These are phyloP conservation scores for Hydrocynus forskahlii DNA, from an alignment of 2,797 vertebrate genomes.

Conservation along the genomic window DNA sequence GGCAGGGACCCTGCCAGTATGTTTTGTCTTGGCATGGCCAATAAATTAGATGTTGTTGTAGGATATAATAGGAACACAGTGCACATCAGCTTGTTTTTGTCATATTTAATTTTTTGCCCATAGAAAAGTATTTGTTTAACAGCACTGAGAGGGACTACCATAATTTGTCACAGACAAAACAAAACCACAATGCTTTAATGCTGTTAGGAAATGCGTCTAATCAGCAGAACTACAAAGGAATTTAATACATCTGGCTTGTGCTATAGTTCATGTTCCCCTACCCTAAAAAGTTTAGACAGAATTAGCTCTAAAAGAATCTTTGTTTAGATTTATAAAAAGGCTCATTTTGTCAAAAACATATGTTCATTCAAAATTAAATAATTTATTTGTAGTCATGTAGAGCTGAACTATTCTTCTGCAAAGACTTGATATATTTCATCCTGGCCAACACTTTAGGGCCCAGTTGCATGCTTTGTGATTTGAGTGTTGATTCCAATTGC, in stretches of 20 bases:
- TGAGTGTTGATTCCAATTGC: conserved; percentile 7
- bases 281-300: not conserved
- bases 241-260: not conserved
- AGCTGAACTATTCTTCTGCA: not conserved
- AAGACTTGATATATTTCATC: conserved; percentile 31
- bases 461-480: conserved; percentile 30
- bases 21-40: too few species aligned
- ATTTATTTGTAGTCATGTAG: conserved; percentile 20
- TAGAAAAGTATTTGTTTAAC: too few species aligned
- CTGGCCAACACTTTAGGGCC: conserved; percentile 33
- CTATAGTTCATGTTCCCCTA: not conserved
- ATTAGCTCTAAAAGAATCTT: not conserved
- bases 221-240: too few species aligned
- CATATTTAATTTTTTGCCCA: too few species aligned
- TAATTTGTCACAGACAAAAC: too few species aligned
- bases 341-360: not conserved
- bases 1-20: too few species aligned
- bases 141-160: too few species aligned
- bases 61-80: too few species aligned
- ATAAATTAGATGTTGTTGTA: too few species aligned
- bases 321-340: not conserved
- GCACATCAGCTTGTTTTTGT: too few species aligned
- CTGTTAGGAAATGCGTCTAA: too few species aligned
- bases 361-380: not conserved
- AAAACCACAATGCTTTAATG: too few species aligned